Base-by-base conservation (phyloP, 2,113 vertebrate genomes). In the Scalopus aquaticus region DNA sequence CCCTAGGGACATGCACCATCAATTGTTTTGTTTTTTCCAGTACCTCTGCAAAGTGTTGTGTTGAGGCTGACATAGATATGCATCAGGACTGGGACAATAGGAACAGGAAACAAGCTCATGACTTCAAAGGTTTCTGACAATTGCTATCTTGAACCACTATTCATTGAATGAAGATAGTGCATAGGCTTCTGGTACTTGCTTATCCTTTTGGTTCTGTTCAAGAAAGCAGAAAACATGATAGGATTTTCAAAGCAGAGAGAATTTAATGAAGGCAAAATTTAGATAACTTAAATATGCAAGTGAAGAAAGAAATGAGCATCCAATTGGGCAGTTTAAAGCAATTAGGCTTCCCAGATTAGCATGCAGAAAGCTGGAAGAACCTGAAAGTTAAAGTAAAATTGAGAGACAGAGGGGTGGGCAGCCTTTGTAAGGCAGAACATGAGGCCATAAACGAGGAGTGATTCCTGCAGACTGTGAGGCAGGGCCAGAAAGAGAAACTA, bases 1-100 rank as follows among this genome's bases (percentile, higher is more conserved):
- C 13, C 4, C 0, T 1, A 1, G 13, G 3, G 39, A 3, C 12
- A 0, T 30, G 7, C 1, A 54, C 8, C 2, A 3, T 65, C 2
- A 5, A 9, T 20, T 2, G 0, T 9, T 78, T 77, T 65, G n/a
- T 3, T 76, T 51, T 54, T 69, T 44, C 35, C 11, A 26, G 17
- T 10, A 17, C 28, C n/a, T 58, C 49, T 28, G 16, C 26, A 64
- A 44, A 60, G 30, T 58, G 39, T 10, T 70, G 1, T 64, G 12
- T 6, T 19, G 17, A 12, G 42, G 9, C 22, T 76, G 35, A 56
- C 1, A 42, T 5, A 69, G 17, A 42, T 35, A 16, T 35, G 9
- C 22, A 51, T 15, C 35, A 28, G 19, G 7, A 46, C 5, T 13
- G 7, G 10, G 30, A 87, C 5, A 10, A 3, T 0, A 3, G 11